Conservation (phyloP, 2,797 vertebrate genomes). For the Argentina silus region DNA sequence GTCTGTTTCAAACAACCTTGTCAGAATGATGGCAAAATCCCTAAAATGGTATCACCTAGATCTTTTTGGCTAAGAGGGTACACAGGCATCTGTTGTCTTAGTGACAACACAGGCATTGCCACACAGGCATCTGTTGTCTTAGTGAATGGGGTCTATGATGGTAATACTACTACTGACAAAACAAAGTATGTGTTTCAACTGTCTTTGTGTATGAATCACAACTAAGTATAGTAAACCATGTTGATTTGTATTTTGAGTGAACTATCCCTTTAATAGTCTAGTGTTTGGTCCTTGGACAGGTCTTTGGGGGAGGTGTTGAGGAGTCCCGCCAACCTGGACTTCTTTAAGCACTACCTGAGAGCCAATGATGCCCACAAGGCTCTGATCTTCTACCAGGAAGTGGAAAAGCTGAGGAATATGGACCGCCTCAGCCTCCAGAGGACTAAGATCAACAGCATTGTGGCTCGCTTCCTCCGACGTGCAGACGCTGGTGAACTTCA, state of each 20-base stretch:
- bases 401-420: slow-evolving; percentile 4
- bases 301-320: slow-evolving; percentile 2
- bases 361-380: not conserved
- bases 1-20: not conserved
- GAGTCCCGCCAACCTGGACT: not conserved
- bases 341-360: slow-evolving; percentile 4
- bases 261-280: not conserved
- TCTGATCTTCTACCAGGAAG: slow-evolving; percentile 21
- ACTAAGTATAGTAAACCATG: too few relatives aligned
- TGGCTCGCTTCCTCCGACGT: slow-evolving; percentile 17
- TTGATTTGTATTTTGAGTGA: too few relatives aligned
- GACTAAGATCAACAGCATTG: slow-evolving; percentile 18
- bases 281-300: slow-evolving; percentile 7
- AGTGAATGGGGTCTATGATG: too few relatives aligned
- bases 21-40: too few relatives aligned
- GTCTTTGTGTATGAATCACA: too few relatives aligned
- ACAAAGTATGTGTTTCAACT: too few relatives aligned
- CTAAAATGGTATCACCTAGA: too few relatives aligned
- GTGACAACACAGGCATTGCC: too few relatives aligned
- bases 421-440: not conserved
- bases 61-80: too few relatives aligned
- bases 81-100: too few relatives aligned
- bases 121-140: too few relatives aligned
- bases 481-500: slow-evolving; percentile 4
- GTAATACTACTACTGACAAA: too few relatives aligned